phyloP scores from a whole-genome alignment of 2,113 vertebrate genomes.

The Panthera uncia region DNA sequence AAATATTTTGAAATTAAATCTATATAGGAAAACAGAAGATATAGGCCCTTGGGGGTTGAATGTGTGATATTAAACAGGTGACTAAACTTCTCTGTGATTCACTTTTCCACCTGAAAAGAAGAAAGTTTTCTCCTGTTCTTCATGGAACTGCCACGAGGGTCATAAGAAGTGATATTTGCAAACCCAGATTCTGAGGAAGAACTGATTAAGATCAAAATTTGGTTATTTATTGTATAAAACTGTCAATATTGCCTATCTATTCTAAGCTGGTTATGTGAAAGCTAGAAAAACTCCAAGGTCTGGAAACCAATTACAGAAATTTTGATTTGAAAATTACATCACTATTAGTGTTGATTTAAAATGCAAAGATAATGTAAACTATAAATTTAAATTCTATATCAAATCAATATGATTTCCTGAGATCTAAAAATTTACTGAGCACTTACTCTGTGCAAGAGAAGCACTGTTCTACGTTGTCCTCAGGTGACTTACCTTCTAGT shows the following conservation, averaged over 20 bases:
- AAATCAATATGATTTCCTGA: neutral
- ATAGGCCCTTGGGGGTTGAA: neutral
- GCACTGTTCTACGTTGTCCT: neutral
- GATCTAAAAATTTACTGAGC: neutral
- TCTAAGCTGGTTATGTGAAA: neutral
- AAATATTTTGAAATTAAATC: neutral
- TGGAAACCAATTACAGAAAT: neutral
- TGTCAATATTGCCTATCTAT: neutral
- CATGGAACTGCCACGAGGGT: neutral
- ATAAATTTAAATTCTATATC: neutral
- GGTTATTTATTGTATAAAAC: neutral
- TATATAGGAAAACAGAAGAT: neutral
- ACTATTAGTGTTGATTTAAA: neutral
- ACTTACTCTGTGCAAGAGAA: neutral
- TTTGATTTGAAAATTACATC: neutral
- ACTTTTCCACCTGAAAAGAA: neutral
- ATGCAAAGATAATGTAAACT: neutral
- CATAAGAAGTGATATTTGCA: neutral
- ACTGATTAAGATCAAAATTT: neutral
- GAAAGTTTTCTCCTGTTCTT: neutral
- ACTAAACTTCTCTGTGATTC: neutral
- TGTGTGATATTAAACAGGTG: neutral
- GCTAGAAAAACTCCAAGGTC: neutral
- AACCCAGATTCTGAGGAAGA: neutral
- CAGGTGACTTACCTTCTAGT: neutral